Conservation (phyloP, 1,140 invertebrate species). For the Lycorma delicatula region DNA sequence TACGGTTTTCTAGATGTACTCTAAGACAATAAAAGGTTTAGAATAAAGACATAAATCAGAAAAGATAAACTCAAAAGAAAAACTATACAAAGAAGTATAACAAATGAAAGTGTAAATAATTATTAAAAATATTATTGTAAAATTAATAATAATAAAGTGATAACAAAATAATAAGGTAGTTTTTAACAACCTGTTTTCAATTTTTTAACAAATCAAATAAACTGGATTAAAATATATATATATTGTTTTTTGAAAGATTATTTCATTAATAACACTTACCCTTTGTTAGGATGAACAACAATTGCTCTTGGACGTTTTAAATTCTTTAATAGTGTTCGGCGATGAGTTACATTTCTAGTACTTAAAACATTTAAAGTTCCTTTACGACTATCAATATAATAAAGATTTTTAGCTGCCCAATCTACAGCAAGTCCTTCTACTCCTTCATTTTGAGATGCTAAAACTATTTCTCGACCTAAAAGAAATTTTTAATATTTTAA, state of each 20-base stretch:
- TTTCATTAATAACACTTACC: slow-evolving; percentile 38
- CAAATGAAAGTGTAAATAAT: too few relatives aligned
- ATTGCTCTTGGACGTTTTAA: slow-evolving; percentile 88
- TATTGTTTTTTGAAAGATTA: neutral
- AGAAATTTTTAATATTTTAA: too few relatives aligned
- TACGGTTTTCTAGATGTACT: too few relatives aligned
- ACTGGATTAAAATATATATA: neutral
- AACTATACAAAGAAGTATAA: too few relatives aligned
- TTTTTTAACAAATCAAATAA: neutral
- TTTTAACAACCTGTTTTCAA: too few relatives aligned
- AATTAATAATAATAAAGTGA: too few relatives aligned
- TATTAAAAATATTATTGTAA: too few relatives aligned
- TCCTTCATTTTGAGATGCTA: slow-evolving; percentile 94
- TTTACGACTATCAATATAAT: slow-evolving; percentile 95
- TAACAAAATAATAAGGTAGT: too few relatives aligned
- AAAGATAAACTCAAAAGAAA: too few relatives aligned
- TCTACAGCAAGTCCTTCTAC: slow-evolving; percentile 95
- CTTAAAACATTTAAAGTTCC: slow-evolving; percentile 91
- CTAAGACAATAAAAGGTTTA: too few relatives aligned
- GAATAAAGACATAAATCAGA: too few relatives aligned
- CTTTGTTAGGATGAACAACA: slow-evolving; percentile 91
- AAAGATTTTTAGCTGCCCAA: slow-evolving; percentile 95
- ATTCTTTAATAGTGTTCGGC: slow-evolving; percentile 77
- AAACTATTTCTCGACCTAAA: slow-evolving; percentile 75
- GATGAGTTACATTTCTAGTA: slow-evolving; percentile 72